Conservation (phyloP, 2,888 invertebrate genomes). For the Xylota sylvarum region DNA sequence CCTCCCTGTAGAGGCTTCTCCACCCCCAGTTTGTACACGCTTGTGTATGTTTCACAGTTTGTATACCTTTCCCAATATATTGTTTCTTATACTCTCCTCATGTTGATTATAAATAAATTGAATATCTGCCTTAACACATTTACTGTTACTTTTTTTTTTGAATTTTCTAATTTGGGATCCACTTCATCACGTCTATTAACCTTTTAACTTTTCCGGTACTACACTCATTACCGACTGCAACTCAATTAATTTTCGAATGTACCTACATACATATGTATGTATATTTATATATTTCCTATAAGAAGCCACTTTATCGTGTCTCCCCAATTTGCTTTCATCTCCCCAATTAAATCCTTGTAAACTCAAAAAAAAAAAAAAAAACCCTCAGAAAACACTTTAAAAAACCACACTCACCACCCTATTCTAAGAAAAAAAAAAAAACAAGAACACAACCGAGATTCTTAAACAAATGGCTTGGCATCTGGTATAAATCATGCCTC, state of each 20-base stretch:
- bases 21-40: background rate
- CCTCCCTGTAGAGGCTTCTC: background rate
- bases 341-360: slow-evolving; percentile 42
- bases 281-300: slow-evolving; percentile 15
- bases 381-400: slow-evolving; percentile 25
- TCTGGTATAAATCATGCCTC: slow-evolving; percentile 48
- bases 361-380: slow-evolving; percentile 32
- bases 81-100: background rate
- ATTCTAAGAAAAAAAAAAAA: background rate
- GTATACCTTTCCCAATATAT: background rate
- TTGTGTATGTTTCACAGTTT: background rate
- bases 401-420: slow-evolving; percentile 11
- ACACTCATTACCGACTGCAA: slow-evolving; percentile 15
- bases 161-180: background rate
- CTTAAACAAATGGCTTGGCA: slow-evolving; percentile 47
- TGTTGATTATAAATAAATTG: background rate
- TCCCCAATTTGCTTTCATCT: slow-evolving; percentile 45
- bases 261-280: too few relatives aligned
- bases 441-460: background rate
- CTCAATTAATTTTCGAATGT: slow-evolving; percentile 27
- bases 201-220: background rate
- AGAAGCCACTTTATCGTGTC: slow-evolving; percentile 10
- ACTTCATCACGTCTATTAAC: background rate
- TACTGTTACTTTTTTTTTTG: background rate
- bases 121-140: background rate